Evolutionary conservation across 2,113 vertebrate species (phyloP), one percentile per base, ranked within the genome.

Genomic region (Podocnemis expansa): DNA sequence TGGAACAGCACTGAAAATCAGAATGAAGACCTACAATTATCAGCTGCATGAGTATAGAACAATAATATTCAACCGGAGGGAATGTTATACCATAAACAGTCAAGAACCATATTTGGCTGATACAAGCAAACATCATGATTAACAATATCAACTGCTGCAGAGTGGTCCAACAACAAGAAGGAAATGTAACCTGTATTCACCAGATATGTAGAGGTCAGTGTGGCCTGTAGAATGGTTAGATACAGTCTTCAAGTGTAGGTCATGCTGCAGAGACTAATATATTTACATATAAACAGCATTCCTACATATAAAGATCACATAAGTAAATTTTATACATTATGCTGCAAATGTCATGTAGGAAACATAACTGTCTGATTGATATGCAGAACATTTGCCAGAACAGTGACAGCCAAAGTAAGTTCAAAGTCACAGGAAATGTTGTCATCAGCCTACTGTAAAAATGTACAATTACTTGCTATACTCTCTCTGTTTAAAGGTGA

Each of bases 341-440:
- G 76, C 92, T 95, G 82, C 81, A 97, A 96, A 94, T 96, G 88
- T 94, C 89, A 95, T 79, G 78, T 60, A 96, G 95, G 90, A 98
- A 98, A 96, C 95, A 95, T 31, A 91, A 91, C 90, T 81, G 63
- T 95, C 93, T 98, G 97, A 98, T 95, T 98, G 97, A 98, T 96
- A 98, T 94, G 95, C 91, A 89, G 94, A 96, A 95, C 91, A 80
- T 97, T 98, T 98, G 96, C 96, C 97, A 96, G 96, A 89, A 93
- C 81, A 47, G 90, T 96, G 95, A 97, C 96, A 98, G 96, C 91
- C 95, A 96, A 97, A 98, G 93, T 96, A 98, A 98, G 97, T 98
- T 98, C 97, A 98, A 98, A 98, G 98, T 98, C 97, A 97, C 58
- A 96, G 95, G 92, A 97, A 98, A 97, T 84, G 83, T 97, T 98